A percentile compares a stretch with the other conserved stretches of the same genome.
Evolutionary conservation across 2,797 vertebrate genomes (phyloP).

Genomic region (Ctenochaetus hawaiiensis): DNA sequence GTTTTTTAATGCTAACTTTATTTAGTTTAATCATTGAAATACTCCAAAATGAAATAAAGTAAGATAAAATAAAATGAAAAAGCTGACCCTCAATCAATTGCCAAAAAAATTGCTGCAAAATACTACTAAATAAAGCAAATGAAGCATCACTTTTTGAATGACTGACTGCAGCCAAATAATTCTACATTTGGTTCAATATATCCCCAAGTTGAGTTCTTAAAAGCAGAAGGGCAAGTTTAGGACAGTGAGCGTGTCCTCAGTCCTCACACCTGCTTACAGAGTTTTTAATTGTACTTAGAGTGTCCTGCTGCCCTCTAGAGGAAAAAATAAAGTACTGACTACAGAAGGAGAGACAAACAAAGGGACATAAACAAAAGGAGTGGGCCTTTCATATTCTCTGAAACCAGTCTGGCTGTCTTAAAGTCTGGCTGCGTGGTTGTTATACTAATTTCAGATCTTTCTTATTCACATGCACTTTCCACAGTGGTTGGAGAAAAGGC

Average conservation of each 20-base stretch:
- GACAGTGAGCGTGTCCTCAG: not conserved
- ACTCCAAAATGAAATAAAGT: too few species aligned
- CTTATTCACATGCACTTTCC: not conserved
- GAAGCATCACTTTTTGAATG: too few species aligned
- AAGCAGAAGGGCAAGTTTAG: not conserved
- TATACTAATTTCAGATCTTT: not conserved
- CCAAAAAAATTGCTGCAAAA: too few species aligned
- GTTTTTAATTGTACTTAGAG: not conserved
- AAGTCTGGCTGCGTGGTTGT: not conserved
- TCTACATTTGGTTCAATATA: not conserved
- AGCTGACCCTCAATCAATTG: too few species aligned
- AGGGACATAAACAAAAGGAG: not conserved
- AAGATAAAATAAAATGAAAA: too few species aligned
- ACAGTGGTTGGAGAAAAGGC: too few species aligned
- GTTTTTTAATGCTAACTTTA: not conserved
- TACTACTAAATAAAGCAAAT: too few species aligned
- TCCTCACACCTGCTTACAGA: not conserved
- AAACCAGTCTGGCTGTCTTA: not conserved
- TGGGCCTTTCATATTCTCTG: not conserved
- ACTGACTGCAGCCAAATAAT: too few species aligned
- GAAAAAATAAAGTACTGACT: not conserved
- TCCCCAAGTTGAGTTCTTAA: not conserved
- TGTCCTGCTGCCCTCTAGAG: slow-evolving; percentile 72
- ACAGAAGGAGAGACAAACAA: not conserved
- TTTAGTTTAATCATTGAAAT: not conserved